Percentiles rank a stretch among this genome's conserved stretches.
phyloP scores from a whole-genome alignment of 2,888 invertebrate species.

The Sinhomidia bicolor region DNA sequence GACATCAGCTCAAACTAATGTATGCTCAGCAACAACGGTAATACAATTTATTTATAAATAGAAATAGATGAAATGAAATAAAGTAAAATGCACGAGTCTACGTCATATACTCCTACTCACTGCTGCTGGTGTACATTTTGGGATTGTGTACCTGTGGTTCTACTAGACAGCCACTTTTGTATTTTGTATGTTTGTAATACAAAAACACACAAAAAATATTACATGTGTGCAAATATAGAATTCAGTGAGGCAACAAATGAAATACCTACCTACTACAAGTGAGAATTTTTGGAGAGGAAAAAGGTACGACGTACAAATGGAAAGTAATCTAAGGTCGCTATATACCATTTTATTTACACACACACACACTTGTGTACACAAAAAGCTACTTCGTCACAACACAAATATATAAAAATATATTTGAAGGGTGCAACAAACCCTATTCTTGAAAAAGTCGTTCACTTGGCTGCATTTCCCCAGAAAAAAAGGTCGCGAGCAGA shows the following conservation, averaged over 20 bases:
- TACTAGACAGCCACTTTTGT: background rate
- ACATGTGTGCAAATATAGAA: background rate
- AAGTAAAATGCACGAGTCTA: too few species aligned
- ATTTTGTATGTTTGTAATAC: background rate
- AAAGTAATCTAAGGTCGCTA: background rate
- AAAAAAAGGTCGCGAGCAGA: background rate
- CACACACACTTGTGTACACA: background rate
- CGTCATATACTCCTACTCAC: too few species aligned
- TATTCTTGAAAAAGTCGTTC: background rate
- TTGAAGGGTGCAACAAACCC: constrained; percentile 6
- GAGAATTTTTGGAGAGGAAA: background rate
- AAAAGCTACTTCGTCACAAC: background rate
- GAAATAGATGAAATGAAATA: too few species aligned
- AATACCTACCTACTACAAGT: too few species aligned
- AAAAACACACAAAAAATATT: background rate
- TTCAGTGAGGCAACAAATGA: background rate
- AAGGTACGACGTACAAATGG: background rate
- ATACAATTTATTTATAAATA: too few species aligned
- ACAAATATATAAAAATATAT: constrained; percentile 4
- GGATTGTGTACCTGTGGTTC: background rate
- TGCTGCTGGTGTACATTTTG: background rate
- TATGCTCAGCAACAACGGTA: too few species aligned
- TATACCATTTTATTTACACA: background rate
- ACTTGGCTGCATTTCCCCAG: background rate
- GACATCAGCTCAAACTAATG: background rate